phyloP scores from a whole-genome alignment of 2,113 vertebrate genomes.

The Dromas ardeola region DNA sequence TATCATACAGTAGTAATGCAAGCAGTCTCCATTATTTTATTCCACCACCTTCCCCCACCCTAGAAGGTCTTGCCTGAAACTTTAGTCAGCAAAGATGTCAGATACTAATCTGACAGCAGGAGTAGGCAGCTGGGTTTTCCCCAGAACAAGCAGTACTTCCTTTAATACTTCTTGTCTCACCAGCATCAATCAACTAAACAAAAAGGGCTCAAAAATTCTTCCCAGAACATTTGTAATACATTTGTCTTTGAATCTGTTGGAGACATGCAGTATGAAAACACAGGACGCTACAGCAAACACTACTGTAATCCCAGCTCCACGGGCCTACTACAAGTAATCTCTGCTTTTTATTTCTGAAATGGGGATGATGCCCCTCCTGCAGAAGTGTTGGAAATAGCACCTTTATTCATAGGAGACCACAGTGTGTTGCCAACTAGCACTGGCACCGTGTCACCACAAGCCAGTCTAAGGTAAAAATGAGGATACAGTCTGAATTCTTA shows the following conservation, averaged over 20 bases:
- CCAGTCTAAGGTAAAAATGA: not conserved
- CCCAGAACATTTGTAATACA: not conserved
- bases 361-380: not conserved
- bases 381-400: not conserved
- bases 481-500: not conserved
- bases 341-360: not conserved
- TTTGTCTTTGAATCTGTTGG: not conserved
- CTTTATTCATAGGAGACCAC: not conserved
- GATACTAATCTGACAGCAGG: not conserved
- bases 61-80: not conserved
- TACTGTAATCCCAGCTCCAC: not conserved
- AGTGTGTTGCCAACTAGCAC: not conserved
- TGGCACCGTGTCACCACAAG: not conserved
- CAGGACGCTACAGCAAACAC: not conserved
- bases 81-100: not conserved
- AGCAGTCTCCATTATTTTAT: not conserved
- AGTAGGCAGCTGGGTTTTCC: not conserved
- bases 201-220: not conserved
- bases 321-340: not conserved
- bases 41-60: not conserved
- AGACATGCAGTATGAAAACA: not conserved
- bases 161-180: not conserved
- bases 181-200: not conserved
- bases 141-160: not conserved
- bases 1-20: not conserved